Evolutionary conservation across 2,113 vertebrate species (phyloP), one percentile per base, ranked within the genome.

Genomic region (Australoheros scitulus): DNA sequence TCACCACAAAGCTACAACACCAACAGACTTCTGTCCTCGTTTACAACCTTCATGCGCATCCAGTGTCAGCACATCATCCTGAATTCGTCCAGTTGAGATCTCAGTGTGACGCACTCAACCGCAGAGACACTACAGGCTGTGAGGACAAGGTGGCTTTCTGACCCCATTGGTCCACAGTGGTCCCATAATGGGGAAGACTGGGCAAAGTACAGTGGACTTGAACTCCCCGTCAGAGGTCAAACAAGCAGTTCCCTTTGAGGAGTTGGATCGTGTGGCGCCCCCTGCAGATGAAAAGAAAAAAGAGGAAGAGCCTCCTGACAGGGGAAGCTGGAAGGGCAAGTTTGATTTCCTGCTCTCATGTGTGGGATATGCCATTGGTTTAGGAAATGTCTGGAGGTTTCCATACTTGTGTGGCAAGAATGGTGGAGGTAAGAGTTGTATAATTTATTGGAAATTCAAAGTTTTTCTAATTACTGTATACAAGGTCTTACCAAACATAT

Each of bases 371-470:
- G 97, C 97, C 65, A 98, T 97, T 0, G 97, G 97, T 5, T 94
- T 98, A 50, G 97, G 97, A 68, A 98, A 98, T 0, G 97, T 98
- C 58, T 98, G 97, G 97, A 95, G 97, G 79, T 98, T 98, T 83
- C 97, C 97, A 0, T 98, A 98, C 86, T 96, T 98, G 77, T 98
- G 97, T 5, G 97, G 97, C 78, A 98, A 98, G 89, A 98, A 98
- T 0, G 97, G 97, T 82, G 97, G 97, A 95, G 97, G 97, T 97
- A 88, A 96, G 59, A 41, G 9, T 29, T 5, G 8, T 32, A 11
- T 1, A 18, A 76, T 41, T 41, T 41, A 26, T 59, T 76, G 24
- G 18, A 24, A 3, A n/a, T 26, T 58, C 22, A 59, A 56, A 59
- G 24, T 61, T 24, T 77, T 47, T 0, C 6, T n/a, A 55, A 32